Evolutionary conservation across 2,888 invertebrate species (phyloP), one percentile per base, ranked within the genome.

Genomic region (Romanomermis culicivorax): DNA sequence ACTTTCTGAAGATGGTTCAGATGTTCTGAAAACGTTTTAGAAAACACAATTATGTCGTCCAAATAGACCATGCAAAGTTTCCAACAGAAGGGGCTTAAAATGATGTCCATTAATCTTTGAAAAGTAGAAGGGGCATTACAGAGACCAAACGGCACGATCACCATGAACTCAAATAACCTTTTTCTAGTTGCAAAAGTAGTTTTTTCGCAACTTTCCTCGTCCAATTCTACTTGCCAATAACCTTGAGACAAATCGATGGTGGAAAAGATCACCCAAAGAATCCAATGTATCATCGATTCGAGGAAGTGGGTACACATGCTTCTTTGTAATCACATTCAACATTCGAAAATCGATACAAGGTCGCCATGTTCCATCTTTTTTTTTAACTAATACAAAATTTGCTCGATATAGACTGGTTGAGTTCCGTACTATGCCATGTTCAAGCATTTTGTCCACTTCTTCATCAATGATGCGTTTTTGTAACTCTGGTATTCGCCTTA

Each of bases 181-280:
- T 23, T 45, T 45, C 23, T 11, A 11, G 4, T 45, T 11, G 4
- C 45, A 23, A 45, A 45, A 7, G 23, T 23, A n/a, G 45, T 45
- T 23, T 45, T 45, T 45, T 45, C 45, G 17, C 23, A n/a, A 23
- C 45, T 45, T n/a, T 11, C 11, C 23, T 45, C 45, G 11, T 45
- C 23, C 45, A 45, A n/a, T 23, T 11, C 17, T n/a, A 45, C 45
- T 45, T 45, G 45, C 45, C 45, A 45, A 45, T 45, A 45, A n/a
- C 45, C 45, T 11, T 11, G 23, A 7, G 45, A 11, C 23, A 45
- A 45, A 45, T 45, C 23, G 7, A 45, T 7, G 4, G 23, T 45
- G 23, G 45, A 45, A n/a, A n/a, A n/a, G 11, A n/a, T 11, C 23
- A n/a, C 11, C 23, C 23, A 45, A 45, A 45, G 17, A 11, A 45